Base-by-base conservation (phyloP, 1,140 invertebrate species). In the Tetramorium parvispinum region DNA sequence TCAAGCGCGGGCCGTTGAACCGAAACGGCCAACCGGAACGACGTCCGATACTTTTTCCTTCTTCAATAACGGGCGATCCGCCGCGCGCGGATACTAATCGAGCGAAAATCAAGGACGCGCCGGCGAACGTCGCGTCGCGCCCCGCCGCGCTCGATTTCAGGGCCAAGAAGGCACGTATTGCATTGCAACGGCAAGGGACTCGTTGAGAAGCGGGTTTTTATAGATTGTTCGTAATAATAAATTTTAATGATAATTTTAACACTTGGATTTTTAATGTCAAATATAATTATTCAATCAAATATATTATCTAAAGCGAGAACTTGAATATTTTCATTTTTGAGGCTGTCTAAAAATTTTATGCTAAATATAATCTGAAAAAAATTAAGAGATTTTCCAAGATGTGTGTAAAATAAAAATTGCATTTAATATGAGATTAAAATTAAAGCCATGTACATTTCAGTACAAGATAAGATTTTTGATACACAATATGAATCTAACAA, bases 41-140 rank as follows among this genome's bases (percentile, higher is more conserved):
- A 81, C 63, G 77, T 66, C 77, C 77, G 77, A 51, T 70, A 81
- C 78, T 81, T 81, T 81, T 81, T 81, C 78, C 78, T 81, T 51
- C 78, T 81, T 70, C 78, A 57, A 81, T 81, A 81, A 81, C 78
- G 78, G 76, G 65, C 78, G 78, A 81, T 81, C 63, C 76, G 21
- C 73, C 71, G 43, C 76, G 77, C 77, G 63, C 63, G 77, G 77
- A 81, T 81, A 70, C 78, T 81, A 70, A 81, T 81, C 78, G 78
- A 70, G 78, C 65, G 78, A 81, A 70, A 81, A 81, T 81, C 78
- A 81, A 70, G 63, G 78, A 81, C 63, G 77, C 63, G 16, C 61
- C 49, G 77, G 77, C 77, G 61, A 79, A 55, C 77, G 77, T 79
- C 63, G 77, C 46, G 77, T 79, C 63, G 77, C 61, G 37, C 37